A percentile compares a stretch with the other conserved stretches of the same genome.
phyloP scores from a whole-genome alignment of 92 coral and sea anemone species.

The Umimayanthus chanpuru region DNA sequence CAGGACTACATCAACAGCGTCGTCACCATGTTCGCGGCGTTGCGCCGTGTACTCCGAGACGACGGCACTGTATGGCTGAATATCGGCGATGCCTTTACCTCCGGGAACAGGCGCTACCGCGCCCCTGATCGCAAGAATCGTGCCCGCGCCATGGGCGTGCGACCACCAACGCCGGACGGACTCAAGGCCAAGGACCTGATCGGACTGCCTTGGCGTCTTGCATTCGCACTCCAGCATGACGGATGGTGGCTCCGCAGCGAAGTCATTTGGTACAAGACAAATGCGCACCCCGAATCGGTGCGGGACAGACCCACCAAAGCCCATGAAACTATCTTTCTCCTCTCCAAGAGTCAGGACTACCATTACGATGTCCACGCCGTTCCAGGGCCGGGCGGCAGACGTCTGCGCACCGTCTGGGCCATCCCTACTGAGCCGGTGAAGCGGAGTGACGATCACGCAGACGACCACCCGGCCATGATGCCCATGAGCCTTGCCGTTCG shows the following conservation, averaged over 20 bases:
- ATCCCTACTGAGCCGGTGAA: background rate
- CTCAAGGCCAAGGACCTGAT: background rate
- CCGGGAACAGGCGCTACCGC: no score
- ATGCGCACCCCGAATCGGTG: background rate
- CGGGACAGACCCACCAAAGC: background rate
- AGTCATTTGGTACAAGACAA: background rate
- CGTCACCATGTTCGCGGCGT: no score
- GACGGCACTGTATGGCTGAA: no score
- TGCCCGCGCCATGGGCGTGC: no score
- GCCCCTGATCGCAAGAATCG: no score
- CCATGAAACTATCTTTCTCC: background rate
- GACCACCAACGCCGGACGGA: no score
- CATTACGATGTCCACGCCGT: background rate
- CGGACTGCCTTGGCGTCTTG: background rate
- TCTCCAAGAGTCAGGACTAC: background rate
- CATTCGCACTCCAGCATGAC: background rate
- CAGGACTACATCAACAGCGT: no score
- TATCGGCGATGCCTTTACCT: no score
- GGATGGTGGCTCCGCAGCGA: background rate
- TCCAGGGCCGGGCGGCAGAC: background rate
- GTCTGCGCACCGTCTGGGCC: background rate
- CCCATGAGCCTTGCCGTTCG: background rate
- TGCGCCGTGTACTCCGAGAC: no score
- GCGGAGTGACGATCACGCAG: background rate
- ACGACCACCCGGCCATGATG: background rate